phyloP scores from a whole-genome alignment of 2,888 invertebrate species.

The Parnassius glacialis region DNA sequence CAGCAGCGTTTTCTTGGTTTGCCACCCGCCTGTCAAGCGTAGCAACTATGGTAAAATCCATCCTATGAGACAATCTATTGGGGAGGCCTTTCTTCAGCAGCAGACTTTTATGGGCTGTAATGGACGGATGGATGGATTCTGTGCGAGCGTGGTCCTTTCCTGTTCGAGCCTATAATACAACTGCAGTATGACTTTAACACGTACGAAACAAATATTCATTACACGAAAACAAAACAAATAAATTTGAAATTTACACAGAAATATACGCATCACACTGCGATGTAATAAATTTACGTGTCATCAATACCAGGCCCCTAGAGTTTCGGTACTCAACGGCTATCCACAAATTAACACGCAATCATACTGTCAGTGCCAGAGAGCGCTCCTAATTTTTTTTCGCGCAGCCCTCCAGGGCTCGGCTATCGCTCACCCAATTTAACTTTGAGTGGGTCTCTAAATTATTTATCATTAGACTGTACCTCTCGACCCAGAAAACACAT shows the following conservation, averaged over 20 bases:
- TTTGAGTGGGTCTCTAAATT: conserved; percentile 50
- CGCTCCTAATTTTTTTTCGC: conserved; percentile 11
- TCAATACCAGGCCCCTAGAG: background rate
- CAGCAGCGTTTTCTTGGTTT: no score
- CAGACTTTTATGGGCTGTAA: no score
- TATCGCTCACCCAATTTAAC: conserved; percentile 40
- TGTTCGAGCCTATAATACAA: no score
- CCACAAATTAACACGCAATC: background rate
- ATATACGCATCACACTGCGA: background rate
- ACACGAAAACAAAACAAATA: no score
- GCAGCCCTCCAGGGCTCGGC: background rate
- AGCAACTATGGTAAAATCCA: no score
- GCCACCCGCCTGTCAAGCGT: no score
- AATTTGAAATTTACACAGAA: background rate
- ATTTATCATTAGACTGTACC: conserved; percentile 35
- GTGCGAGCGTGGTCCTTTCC: no score
- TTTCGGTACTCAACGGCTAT: background rate
- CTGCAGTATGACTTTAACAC: no score
- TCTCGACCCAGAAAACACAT: conserved; percentile 10
- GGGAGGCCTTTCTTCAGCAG: no score
- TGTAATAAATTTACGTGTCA: background rate
- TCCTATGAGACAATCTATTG: no score
- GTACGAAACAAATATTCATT: no score
- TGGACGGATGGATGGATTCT: no score
- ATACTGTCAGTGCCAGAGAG: conserved; percentile 8